Evolutionary conservation across 2,888 invertebrate genomes (phyloP).

Genomic region (Drosophila colorata): DNA sequence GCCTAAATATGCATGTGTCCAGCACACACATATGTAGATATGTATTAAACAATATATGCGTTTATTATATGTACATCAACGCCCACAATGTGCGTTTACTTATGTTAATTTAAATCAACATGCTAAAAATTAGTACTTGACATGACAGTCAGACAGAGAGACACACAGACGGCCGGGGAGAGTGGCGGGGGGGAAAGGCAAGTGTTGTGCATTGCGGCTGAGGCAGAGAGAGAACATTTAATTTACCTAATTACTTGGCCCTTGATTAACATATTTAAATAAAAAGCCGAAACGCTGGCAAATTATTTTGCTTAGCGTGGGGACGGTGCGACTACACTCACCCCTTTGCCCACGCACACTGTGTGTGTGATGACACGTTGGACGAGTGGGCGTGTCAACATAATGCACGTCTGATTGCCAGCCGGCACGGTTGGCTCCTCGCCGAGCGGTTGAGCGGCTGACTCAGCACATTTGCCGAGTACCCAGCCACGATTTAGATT

Average conservation of each 20-base stretch:
- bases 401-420: constrained; percentile 55
- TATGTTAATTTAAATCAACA: constrained; percentile 79
- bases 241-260: constrained; percentile 78
- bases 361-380: constrained; percentile 50
- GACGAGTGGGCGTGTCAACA: constrained; percentile 54
- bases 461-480: constrained; percentile 38
- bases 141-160: constrained; percentile 25
- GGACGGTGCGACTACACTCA: not conserved
- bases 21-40: constrained; percentile 2
- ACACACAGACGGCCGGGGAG: not conserved
- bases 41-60: not conserved
- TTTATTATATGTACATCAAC: constrained; percentile 1
- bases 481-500: constrained; percentile 10
- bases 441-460: constrained; percentile 23
- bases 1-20: constrained; percentile 46
- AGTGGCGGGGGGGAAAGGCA: constrained; percentile 3
- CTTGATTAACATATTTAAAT: constrained; percentile 74
- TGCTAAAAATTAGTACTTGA: constrained; percentile 71
- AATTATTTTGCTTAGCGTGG: constrained; percentile 46
- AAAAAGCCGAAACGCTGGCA: constrained; percentile 61
- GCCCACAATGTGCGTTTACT: constrained; percentile 55
- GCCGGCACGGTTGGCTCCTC: constrained; percentile 13
- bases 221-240: constrained; percentile 60
- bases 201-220: constrained; percentile 24
- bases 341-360: not conserved